phyloP scores from a whole-genome alignment of 2,797 vertebrate genomes.

The Pseudomugil gertrudae region DNA sequence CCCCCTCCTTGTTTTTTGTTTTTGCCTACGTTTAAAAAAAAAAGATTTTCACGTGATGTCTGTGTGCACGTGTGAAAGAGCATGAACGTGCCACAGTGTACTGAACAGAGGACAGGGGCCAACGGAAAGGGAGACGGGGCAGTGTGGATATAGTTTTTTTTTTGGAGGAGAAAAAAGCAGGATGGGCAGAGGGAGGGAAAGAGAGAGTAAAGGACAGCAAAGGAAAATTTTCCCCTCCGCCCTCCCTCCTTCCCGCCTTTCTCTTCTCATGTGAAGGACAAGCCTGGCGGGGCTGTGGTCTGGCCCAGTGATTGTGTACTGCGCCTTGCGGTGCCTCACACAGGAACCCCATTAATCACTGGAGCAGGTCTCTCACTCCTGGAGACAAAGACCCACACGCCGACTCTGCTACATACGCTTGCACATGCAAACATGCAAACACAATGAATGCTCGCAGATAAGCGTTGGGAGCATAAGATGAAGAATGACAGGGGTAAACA shows the following conservation, averaged over 20 bases:
- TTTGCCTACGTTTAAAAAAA: constrained; percentile 16
- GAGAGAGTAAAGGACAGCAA: constrained; percentile 63
- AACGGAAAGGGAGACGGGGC: constrained; percentile 24
- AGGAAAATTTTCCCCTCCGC: constrained; percentile 52
- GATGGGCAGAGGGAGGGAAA: constrained; percentile 66
- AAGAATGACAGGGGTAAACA: constrained; percentile 13
- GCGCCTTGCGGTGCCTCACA: constrained; percentile 80
- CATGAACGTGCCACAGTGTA: constrained; percentile 48
- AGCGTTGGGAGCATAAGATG: constrained; percentile 25
- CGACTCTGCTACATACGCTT: constrained; percentile 53
- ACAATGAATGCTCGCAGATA: constrained; percentile 47
- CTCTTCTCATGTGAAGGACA: constrained; percentile 82
- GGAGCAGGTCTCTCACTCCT: constrained; percentile 79
- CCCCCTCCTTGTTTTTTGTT: constrained; percentile 34
- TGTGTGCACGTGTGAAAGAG: constrained; percentile 37
- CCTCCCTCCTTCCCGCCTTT: constrained; percentile 73
- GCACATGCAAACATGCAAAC: constrained; percentile 65
- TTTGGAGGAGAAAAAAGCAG: constrained; percentile 40
- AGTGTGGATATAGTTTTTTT: constrained; percentile 33
- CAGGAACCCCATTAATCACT: constrained; percentile 86
- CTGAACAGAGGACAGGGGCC: constrained; percentile 62
- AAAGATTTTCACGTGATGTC: constrained; percentile 18
- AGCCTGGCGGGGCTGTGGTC: constrained; percentile 80
- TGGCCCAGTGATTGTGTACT: constrained; percentile 81
- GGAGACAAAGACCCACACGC: constrained; percentile 82